These are phyloP conservation scores for Plagodis pulveraria DNA, from an alignment of 2,888 invertebrate genomes.

Conservation along the genomic window DNA sequence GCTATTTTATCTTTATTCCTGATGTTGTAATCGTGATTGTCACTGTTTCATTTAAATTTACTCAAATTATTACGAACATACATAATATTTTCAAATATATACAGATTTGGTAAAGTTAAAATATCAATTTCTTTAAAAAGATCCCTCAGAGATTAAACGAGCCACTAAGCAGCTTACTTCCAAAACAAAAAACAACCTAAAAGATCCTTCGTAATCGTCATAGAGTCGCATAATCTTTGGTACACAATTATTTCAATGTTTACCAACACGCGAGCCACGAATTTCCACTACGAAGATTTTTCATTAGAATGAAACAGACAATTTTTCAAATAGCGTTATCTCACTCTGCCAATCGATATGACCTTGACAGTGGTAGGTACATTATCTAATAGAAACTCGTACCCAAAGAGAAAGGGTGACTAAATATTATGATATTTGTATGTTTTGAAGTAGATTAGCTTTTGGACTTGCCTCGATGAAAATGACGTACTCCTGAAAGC, in stretches of 20 bases:
- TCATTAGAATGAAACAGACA: constrained; percentile 42
- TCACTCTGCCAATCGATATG: constrained; percentile 67
- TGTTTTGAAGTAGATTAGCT: constrained; percentile 1
- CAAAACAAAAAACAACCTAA: neutral
- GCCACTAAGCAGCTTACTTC: no score
- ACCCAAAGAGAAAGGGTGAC: constrained; percentile 16
- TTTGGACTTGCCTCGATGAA: neutral
- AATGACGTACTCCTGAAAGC: neutral
- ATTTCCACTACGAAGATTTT: constrained; percentile 31
- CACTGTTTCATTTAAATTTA: no score
- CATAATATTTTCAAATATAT: no score
- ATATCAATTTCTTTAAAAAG: no score
- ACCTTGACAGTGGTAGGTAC: constrained; percentile 75
- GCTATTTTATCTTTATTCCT: no score
- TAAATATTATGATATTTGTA: constrained; percentile 11
- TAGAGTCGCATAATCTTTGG: constrained; percentile 1
- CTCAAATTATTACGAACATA: no score
- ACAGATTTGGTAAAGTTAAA: no score
- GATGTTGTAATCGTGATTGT: no score
- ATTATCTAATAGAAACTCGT: constrained; percentile 42
- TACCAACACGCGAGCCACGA: constrained; percentile 32
- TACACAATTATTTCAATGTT: constrained; percentile 30
- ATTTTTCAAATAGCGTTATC: constrained; percentile 43
- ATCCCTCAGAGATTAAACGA: no score
- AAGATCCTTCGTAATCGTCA: neutral